Conservation (phyloP, 2,888 invertebrate genomes). For the Clitarchus hookeri region DNA sequence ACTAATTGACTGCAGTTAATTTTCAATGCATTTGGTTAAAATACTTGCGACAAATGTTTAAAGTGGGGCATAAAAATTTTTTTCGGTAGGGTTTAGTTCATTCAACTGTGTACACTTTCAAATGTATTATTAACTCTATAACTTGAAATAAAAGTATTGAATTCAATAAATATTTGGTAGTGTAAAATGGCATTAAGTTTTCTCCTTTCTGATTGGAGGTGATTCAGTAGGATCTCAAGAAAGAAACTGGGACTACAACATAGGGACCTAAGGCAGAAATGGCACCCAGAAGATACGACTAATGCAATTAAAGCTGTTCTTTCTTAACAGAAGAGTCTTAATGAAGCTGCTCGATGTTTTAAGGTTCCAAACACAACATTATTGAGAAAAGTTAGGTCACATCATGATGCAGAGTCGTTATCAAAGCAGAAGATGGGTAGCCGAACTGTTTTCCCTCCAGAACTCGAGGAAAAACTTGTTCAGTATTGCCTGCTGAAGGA, state of each 20-base stretch:
- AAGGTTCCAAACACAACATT: neutral
- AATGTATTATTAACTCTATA: neutral
- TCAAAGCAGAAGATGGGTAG: neutral
- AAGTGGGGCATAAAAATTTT: neutral
- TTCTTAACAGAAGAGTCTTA: neutral
- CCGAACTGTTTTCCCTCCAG: neutral
- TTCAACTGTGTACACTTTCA: neutral
- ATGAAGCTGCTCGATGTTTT: neutral
- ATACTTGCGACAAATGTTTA: neutral
- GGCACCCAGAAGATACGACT: neutral
- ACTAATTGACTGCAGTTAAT: too few species aligned
- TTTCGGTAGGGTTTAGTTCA: neutral
- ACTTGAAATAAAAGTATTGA: neutral
- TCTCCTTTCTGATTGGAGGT: neutral
- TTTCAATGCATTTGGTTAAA: neutral
- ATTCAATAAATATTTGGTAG: neutral
- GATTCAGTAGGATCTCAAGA: neutral
- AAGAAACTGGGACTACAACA: neutral
- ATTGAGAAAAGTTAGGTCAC: neutral
- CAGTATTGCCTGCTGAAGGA: conserved; percentile 19
- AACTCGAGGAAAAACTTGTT: neutral
- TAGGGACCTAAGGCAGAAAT: neutral
- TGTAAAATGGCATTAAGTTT: neutral
- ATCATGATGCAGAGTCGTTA: neutral
- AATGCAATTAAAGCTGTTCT: neutral